A percentile compares a stretch with the other conserved stretches of the same genome.
Evolutionary conservation across 2,113 vertebrate species (phyloP).

Genomic region (Python bivittatus): DNA sequence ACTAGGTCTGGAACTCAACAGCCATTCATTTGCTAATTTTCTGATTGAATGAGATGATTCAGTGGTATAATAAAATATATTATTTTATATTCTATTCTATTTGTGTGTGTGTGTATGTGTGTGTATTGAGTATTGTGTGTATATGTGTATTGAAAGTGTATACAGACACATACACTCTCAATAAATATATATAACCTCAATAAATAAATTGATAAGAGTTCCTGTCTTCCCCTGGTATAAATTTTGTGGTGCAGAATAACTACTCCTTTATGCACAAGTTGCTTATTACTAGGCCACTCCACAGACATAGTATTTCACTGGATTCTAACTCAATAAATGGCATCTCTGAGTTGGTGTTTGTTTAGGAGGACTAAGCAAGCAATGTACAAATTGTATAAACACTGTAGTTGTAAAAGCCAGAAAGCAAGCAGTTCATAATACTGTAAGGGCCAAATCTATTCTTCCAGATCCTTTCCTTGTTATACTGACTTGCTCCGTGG

Average conservation of each 20-base stretch:
- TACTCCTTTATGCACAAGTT: no score
- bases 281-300: neutral
- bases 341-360: neutral
- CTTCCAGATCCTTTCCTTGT: neutral
- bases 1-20: neutral
- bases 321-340: neutral
- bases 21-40: slow-evolving; percentile 1
- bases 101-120: neutral
- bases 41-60: neutral
- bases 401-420: neutral
- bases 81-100: neutral
- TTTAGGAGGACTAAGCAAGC: neutral
- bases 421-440: neutral
- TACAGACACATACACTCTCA: no score
- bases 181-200: no score
- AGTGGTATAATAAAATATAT: neutral
- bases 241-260: neutral
- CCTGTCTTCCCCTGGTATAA: neutral
- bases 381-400: neutral
- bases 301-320: neutral
- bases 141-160: no score
- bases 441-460: neutral
- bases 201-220: neutral
- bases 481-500: neutral
- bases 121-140: no score